Evolutionary conservation across 2,113 vertebrate genomes (phyloP).

Genomic region (Xiphophorus maculatus): DNA sequence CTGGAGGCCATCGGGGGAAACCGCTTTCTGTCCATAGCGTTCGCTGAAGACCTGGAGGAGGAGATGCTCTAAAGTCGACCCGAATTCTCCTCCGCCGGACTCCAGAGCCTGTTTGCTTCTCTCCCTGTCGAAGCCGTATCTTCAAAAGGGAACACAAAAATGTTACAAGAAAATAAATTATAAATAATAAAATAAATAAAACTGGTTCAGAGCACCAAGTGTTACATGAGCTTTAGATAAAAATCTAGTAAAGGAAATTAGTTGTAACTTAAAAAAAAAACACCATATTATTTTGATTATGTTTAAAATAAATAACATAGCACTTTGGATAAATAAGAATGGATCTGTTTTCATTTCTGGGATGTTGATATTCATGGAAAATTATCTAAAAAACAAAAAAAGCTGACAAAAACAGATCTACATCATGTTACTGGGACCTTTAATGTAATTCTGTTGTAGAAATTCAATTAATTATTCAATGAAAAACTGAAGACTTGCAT

Average conservation of each 20-base stretch:
- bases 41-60: slow-evolving; percentile 88
- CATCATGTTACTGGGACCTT: not conserved
- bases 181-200: not conserved
- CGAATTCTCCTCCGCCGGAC: slow-evolving; percentile 86
- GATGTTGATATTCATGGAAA: not conserved
- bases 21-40: slow-evolving; percentile 80
- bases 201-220: not conserved
- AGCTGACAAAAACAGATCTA: not conserved
- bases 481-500: not conserved
- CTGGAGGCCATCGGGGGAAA: slow-evolving; percentile 65
- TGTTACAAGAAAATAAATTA: not conserved
- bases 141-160: slow-evolving; percentile 56
- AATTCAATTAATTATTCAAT: not conserved
- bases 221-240: not conserved
- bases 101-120: slow-evolving; percentile 83
- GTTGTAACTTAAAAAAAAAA: too few species aligned
- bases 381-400: not conserved
- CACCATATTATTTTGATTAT: not conserved
- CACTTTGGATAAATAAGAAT: not conserved
- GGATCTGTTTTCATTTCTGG: not conserved
- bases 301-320: not conserved
- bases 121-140: slow-evolving; percentile 92
- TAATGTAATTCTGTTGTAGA: not conserved
- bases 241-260: too few species aligned
- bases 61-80: slow-evolving; percentile 88